Conservation (phyloP, 2,888 invertebrate genomes). For the Orchestes rusci region DNA sequence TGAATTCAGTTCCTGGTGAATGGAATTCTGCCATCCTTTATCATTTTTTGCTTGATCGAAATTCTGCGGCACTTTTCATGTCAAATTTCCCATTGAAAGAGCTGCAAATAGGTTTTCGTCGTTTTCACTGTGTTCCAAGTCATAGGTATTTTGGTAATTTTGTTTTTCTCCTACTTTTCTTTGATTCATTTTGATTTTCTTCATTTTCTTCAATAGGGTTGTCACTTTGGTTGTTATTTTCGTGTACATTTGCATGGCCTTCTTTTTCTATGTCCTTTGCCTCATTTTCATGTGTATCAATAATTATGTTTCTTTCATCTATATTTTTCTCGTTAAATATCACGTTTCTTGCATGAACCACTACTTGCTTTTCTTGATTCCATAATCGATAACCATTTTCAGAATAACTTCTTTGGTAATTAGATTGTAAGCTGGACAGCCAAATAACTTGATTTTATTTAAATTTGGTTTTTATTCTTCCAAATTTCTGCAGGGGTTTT, state of each 20-base stretch:
- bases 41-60: too few species aligned
- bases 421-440: conserved; percentile 21
- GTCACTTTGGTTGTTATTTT: background rate
- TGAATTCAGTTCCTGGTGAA: background rate
- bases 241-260: background rate
- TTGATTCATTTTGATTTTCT: background rate
- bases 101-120: background rate
- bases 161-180: background rate
- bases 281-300: background rate
- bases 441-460: conserved; percentile 31
- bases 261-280: background rate
- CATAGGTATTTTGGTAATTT: background rate
- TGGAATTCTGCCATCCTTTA: background rate
- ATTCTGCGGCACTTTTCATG: background rate
- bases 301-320: background rate
- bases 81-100: background rate
- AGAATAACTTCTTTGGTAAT: conserved; percentile 19
- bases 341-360: conserved; percentile 7
- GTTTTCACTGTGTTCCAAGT: background rate
- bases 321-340: background rate
- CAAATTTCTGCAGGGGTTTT: conserved; percentile 14
- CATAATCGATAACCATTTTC: conserved; percentile 17
- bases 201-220: too few species aligned
- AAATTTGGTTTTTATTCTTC: conserved; percentile 21
- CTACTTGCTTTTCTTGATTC: conserved; percentile 8